Evolutionary conservation across 2,113 vertebrate genomes (phyloP).

Genomic region (Rostratula benghalensis): DNA sequence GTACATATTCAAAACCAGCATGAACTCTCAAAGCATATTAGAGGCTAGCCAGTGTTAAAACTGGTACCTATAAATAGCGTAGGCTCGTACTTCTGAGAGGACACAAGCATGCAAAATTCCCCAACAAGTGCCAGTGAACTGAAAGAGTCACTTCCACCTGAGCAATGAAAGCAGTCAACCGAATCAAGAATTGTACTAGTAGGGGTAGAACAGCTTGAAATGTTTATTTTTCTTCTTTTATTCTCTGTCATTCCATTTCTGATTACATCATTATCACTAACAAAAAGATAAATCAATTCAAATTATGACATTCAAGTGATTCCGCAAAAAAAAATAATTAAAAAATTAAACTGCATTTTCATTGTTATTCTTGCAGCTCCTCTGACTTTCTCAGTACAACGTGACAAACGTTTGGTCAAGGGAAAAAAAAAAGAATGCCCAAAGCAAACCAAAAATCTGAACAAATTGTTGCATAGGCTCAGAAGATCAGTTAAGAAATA

Average conservation of each 20-base stretch:
- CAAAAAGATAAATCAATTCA: not conserved
- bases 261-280: not conserved
- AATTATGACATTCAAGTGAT: not conserved
- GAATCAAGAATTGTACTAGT: not conserved
- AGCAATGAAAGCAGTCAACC: not conserved
- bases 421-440: not conserved
- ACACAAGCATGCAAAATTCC: not conserved
- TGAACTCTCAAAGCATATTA: not conserved
- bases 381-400: not conserved
- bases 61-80: not conserved
- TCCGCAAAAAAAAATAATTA: too few species aligned
- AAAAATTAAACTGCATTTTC: not conserved
- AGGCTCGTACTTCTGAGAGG: not conserved
- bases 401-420: not conserved
- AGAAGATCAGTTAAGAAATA: constrained; percentile 17
- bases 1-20: not conserved
- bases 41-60: not conserved
- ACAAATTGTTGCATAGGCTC: not conserved
- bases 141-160: not conserved
- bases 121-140: not conserved
- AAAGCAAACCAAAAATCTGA: not conserved
- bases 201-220: not conserved
- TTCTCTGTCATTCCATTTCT: not conserved
- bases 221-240: not conserved
- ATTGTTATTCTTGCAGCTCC: not conserved